Evolutionary conservation across 2,113 vertebrate genomes (phyloP), one percentile per base, ranked within the genome.

Genomic region (Glaucidium brasilianum): DNA sequence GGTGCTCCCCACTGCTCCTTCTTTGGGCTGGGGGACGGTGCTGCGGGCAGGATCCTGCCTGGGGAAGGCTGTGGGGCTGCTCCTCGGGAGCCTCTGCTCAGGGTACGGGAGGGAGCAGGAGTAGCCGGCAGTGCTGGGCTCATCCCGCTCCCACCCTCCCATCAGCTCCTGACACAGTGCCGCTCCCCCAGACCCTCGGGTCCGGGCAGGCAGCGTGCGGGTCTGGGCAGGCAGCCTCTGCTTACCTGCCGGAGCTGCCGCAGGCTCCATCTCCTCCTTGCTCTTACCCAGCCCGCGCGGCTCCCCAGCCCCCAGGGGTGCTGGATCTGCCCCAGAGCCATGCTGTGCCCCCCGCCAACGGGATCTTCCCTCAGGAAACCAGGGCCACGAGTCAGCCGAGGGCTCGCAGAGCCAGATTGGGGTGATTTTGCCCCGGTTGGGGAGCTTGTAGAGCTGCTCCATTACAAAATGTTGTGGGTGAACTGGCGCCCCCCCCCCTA

Each of bases 321-420:
- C 25, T 34, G 37, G 58, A 47, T 80, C 63, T 64, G 55, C 49
- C 85, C 77, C 84, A 52, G 41, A 39, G 32, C n/a, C 25, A 1
- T 0, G 2, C 5, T 18, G 59, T 45, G 72, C 59, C 5, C 0
- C 62, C 53, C 2, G 0, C 9, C 53, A 27, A 10, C 5, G 5
- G 2, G 2, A 11, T 12, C 68, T 68, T 63, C 52, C 20, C 23
- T 11, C 9, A 64, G 71, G 26, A 74, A 91, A 43, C 10, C 2
- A 2, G 32, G 56, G 12, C 76, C 11, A 60, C 0, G 32, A 21
- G 37, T 50, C 71, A 52, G 39, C 45, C 2, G 6, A 59, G 29
- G 49, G 67, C 60, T n/a, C 0, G 0, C 53, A 7, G 68, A 43
- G 35, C 0, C 3, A 0, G 69, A 26, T 0, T 43, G 15, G 7